Base-by-base conservation (phyloP, 2,797 vertebrate species). In the Megaceryle alcyon region DNA sequence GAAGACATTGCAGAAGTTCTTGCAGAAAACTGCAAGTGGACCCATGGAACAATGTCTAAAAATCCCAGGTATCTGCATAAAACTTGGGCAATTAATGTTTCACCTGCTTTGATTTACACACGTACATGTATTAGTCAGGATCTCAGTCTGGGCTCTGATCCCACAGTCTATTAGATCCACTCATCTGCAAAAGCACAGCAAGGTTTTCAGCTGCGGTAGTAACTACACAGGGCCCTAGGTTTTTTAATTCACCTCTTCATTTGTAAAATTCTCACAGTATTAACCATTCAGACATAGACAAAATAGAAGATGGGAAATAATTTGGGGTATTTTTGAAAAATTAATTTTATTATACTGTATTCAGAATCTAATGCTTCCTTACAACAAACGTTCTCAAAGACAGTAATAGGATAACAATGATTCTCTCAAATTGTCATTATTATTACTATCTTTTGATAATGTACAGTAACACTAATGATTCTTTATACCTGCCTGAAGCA, bases 241-340 rank as follows among this genome's bases (percentile, higher is more conserved):
- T 87, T 70, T 80, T 60, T 57, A 85, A 53, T 82, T 73, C 53
- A 61, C 43, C 49, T 83, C 88, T 72, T 66, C 35, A 63, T 10
- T 14, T 70, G 23, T 41, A 51, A 72, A 95, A 91, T 76, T 95
- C 78, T 57, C 61, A 84, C 22, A 23, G 46, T 33, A 77, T 51
- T 71, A 89, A 56, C 46, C 23, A 75, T 49, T 87, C 57, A 53
- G 82, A 64, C 28, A 37, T 1, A 84, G 81, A 73, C 44, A 51
- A 57, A 88, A 72, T 48, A 33, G n/a, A 51, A 76, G 48, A 89
- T 37, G 48, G 76, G 29, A 78, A 90, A 91, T 78, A 48, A 95
- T 54, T 72, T 70, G 66, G 17, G 51, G 46, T 86, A 78, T 86
- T 97, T 96, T 76, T 96, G 13, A 92, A 81, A 96, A 96, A 82